A percentile compares a stretch with the other conserved stretches of the same genome.
These are phyloP conservation scores for Hydraecia micacea DNA, from an alignment of 2,888 invertebrate species.

Conservation along the genomic window DNA sequence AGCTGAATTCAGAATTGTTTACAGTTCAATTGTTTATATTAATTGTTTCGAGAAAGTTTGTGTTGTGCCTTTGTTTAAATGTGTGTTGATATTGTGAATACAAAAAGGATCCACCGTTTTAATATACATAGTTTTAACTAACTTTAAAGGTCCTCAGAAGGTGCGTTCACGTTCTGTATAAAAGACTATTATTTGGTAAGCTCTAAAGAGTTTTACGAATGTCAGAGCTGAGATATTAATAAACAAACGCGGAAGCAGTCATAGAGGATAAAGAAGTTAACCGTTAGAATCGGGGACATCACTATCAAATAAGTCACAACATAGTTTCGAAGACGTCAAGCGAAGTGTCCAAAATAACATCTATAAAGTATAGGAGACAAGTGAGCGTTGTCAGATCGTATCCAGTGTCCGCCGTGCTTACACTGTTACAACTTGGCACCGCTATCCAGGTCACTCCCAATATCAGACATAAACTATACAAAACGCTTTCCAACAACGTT, in stretches of 20 bases:
- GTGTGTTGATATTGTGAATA: slow-evolving; percentile 18
- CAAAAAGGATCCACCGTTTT: background rate
- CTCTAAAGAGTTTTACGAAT: background rate
- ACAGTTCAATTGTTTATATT: slow-evolving; percentile 56
- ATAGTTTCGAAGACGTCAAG: slow-evolving; percentile 8
- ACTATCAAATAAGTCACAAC: slow-evolving; percentile 9
- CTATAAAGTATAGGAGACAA: slow-evolving; percentile 26
- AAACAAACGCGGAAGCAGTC: background rate
- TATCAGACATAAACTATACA: slow-evolving; percentile 38
- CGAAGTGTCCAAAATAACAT: slow-evolving; percentile 14
- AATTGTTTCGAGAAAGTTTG: slow-evolving; percentile 50
- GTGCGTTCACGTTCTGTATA: background rate
- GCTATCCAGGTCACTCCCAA: slow-evolving; percentile 47
- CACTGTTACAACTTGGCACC: slow-evolving; percentile 45
- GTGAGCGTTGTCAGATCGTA: slow-evolving; percentile 32
- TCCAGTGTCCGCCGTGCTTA: slow-evolving; percentile 13
- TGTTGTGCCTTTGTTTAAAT: slow-evolving; percentile 29
- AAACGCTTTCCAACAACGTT: slow-evolving; percentile 50
- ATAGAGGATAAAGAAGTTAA: background rate
- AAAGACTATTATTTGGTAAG: too few relatives aligned
- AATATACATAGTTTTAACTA: slow-evolving; percentile 2
- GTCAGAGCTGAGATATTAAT: background rate
- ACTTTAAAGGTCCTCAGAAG: background rate
- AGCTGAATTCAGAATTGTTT: slow-evolving; percentile 49
- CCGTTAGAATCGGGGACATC: background rate